Conservation (phyloP, 2,113 vertebrate genomes). For the Probosciger aterrimus region DNA sequence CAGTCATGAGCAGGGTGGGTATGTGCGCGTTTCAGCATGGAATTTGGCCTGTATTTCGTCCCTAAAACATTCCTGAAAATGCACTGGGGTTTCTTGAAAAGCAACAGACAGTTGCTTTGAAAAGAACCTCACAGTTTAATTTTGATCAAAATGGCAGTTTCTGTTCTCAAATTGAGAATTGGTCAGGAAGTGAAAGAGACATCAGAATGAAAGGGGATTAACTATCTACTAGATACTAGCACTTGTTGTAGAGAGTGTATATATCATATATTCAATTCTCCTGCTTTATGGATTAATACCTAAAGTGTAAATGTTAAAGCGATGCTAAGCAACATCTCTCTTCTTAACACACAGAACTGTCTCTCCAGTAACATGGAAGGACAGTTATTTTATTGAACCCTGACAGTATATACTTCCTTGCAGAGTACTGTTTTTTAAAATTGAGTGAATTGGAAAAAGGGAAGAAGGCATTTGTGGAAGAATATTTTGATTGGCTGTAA, state of each 20-base stretch:
- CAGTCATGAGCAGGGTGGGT: neutral
- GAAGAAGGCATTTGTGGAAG: neutral
- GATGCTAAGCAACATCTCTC: neutral
- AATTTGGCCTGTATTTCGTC: neutral
- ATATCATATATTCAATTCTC: neutral
- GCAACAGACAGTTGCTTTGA: neutral
- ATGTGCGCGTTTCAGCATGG: neutral
- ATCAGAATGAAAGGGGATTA: neutral
- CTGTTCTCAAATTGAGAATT: neutral
- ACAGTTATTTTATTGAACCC: neutral
- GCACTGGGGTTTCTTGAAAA: neutral
- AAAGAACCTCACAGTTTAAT: neutral
- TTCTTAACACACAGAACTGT: neutral
- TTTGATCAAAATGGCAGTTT: neutral
- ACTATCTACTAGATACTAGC: neutral
- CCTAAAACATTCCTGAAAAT: neutral
- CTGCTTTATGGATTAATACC: neutral
- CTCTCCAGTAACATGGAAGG: neutral
- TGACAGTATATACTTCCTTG: neutral
- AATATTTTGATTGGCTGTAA: neutral
- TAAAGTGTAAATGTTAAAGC: neutral
- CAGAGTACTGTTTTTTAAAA: neutral
- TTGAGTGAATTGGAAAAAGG: neutral
- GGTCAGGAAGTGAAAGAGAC: neutral
- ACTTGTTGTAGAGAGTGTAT: neutral